These are phyloP conservation scores for Apamea monoglypha DNA, from an alignment of 2,888 invertebrate species.

Conservation along the genomic window DNA sequence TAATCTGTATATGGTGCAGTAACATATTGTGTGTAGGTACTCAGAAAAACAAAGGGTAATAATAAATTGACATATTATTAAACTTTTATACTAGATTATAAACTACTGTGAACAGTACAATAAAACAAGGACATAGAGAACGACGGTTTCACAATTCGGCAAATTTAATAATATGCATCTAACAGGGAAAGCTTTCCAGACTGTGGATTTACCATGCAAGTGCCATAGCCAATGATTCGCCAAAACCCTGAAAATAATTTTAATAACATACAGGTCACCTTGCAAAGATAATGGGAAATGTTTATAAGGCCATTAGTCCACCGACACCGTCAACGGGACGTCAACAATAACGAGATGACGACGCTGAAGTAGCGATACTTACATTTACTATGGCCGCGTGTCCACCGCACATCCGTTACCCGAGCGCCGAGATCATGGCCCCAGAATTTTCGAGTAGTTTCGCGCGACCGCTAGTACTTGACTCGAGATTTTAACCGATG, in stretches of 20 bases:
- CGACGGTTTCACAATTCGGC: not conserved
- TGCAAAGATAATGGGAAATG: not conserved
- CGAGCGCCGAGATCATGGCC: not conserved
- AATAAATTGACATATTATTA: not conserved
- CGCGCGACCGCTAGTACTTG: not conserved
- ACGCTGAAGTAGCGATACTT: not conserved
- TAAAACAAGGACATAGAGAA: not conserved
- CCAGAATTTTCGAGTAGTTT: not conserved
- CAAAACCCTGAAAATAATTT: conserved; percentile 39
- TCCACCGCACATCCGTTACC: not conserved
- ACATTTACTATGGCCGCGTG: not conserved
- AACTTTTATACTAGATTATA: not conserved
- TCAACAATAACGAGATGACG: not conserved
- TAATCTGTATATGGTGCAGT: not conserved
- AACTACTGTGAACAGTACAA: not conserved
- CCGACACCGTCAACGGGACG: not conserved
- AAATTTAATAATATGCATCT: not conserved
- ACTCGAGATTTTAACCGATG: too few relatives aligned
- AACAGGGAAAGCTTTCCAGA: accelerated
- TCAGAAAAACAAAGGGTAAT: not conserved
- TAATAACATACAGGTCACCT: not conserved
- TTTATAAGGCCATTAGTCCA: not conserved
- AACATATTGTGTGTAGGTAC: not conserved
- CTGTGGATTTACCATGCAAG: not conserved
- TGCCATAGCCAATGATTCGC: conserved; percentile 33